Base-by-base conservation (phyloP, 2,888 invertebrate genomes). In the Spisula subtruncata region DNA sequence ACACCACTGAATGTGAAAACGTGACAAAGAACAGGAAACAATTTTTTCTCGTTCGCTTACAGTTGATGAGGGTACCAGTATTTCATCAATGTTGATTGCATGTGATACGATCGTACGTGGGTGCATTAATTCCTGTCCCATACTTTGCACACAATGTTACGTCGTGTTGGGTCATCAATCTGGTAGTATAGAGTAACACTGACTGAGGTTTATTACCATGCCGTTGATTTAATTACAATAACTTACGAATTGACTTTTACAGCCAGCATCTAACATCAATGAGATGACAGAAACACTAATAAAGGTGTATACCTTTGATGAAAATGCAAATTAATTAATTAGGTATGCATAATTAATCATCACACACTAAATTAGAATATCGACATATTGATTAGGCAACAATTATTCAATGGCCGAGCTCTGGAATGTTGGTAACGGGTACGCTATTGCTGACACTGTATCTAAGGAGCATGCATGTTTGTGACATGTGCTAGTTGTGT, bases 311-410 rank as follows among this genome's bases (percentile, higher is more conserved):
- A 66, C 25, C n/a, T 66, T 66, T 66, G 60, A 25, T 66, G n/a
- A 10, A 66, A n/a, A 66, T 25, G 60, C 25, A 25, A 66, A 66
- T 25, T 66, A 66, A 66, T 66, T 66, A 66, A 66, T 66, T 66
- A 66, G 25, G 25, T 10, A 66, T 66, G 60, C 60, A 66, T 66
- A 66, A 66, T 66, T 66, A 25, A 66, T 25, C 10, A 66, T 10
- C 60, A 8, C 16, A 25, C 25, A 66, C 60, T 6, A 66, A 25
- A 25, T 66, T n/a, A n/a, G 25, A n/a, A 25, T 66, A 66, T 66
- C 25, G 60, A 66, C 60, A 25, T 66, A 66, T 66, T 66, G 60
- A 66, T n/a, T 66, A 25, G 25, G 25, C n/a, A 5, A 25, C 10
- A 12, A 66, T 66, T 25, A 25, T 10, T 25, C 60, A 25, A 66